Base-by-base conservation (phyloP, 1,140 invertebrate species). In the Diorhabda carinulata region DNA sequence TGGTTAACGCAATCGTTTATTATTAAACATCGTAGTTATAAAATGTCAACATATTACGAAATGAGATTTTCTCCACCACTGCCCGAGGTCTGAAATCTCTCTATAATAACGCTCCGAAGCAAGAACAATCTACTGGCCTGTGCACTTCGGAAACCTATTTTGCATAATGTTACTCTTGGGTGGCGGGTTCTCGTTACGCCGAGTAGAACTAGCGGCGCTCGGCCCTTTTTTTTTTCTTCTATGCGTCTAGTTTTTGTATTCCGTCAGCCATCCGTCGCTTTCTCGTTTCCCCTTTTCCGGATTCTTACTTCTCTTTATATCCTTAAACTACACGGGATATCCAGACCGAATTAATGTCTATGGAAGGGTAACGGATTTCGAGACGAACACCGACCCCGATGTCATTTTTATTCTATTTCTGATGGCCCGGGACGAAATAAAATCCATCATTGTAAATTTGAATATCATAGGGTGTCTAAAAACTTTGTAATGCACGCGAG, bases 151-250 rank as follows among this genome's bases (percentile, higher is more conserved):
- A 8, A 8, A 52, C 47, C 47, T 52, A 52, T 52, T 52, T 52
- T 52, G 47, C 47, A 52, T 52, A 52, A 52, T 52, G 47, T 52
- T 52, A 52, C 47, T 52, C 47, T 52, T 52, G 47, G 47, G 47
- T 52, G 47, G 47, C n/a, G n/a, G n/a, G 47, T n/a, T 52, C 47
- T n/a, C 47, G 47, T 52, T 52, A 52, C 47, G n/a, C 47, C 25
- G 47, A n/a, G 6, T 8, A 52, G 47, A 52, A 52, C 4, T 6
- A n/a, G 47, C 47, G 6, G 47, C n/a, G n/a, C 47, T 6, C 47
- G 47, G 47, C 47, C 47, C n/a, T 52, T 52, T 52, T 52, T 25
- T 25, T 25, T 25, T 25, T 25, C 25, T 25, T 25, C 25, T 25
- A 25, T 25, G 3, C 6, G n/a, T n/a, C 47, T 52, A 6, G 47